phyloP scores from a whole-genome alignment of 35 echinoderm and acorn worm species.

The Ophioderma brevispina region DNA sequence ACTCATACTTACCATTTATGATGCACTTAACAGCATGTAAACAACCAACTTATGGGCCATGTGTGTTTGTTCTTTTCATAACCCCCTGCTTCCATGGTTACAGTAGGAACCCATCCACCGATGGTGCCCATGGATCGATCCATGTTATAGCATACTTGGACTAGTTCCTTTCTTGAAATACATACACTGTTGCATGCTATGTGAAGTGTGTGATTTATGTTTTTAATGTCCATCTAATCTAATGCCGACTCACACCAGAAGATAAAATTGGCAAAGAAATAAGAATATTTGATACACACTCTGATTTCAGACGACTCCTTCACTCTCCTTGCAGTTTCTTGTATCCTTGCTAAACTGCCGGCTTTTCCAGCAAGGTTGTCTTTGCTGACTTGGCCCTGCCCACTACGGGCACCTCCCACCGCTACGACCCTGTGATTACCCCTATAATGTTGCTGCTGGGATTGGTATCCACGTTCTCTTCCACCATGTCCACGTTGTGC shows the following conservation, averaged over 20 bases:
- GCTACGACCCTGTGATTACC: background rate
- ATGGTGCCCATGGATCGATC: too few species aligned
- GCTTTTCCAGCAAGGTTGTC: background rate
- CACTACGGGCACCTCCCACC: background rate
- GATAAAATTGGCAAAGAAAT: background rate
- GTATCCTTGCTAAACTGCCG: background rate
- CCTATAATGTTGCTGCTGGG: background rate
- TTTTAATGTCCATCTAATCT: too few species aligned
- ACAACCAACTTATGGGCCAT: too few species aligned
- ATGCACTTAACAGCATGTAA: too few species aligned
- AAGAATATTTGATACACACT: background rate
- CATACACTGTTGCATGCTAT: too few species aligned
- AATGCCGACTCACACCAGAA: conserved; percentile 7
- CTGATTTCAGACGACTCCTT: conserved; percentile 13
- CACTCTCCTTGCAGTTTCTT: background rate
- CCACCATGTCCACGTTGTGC: background rate
- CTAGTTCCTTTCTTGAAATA: too few species aligned
- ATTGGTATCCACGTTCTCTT: background rate
- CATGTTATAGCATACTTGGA: too few species aligned
- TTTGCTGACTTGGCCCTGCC: background rate
- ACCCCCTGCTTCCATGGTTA: too few species aligned
- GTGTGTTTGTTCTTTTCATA: too few species aligned
- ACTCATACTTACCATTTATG: too few species aligned
- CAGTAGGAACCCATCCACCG: too few species aligned
- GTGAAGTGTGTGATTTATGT: too few species aligned